Evolutionary conservation across 2,113 vertebrate species (phyloP).

Genomic region (Vicugna pacos): DNA sequence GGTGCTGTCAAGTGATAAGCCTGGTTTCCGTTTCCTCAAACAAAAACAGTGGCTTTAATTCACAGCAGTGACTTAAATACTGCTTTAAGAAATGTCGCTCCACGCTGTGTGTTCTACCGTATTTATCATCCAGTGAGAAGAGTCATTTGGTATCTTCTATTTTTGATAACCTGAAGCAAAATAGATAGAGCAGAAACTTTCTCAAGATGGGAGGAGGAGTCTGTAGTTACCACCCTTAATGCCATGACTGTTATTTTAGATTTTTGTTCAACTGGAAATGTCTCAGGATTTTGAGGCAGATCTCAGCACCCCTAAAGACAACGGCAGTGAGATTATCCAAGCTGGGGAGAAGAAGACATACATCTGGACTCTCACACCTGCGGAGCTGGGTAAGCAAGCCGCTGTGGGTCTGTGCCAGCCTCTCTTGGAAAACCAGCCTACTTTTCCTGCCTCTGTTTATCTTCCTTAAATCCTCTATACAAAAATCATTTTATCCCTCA

Average conservation of each 20-base stretch:
- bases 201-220: background rate
- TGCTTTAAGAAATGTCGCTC: background rate
- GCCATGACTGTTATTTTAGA: slow-evolving; percentile 70
- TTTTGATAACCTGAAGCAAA: slow-evolving; percentile 39
- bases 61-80: background rate
- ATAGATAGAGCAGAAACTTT: background rate
- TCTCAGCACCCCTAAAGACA: slow-evolving; percentile 40
- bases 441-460: background rate
- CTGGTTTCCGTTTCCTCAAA: background rate
- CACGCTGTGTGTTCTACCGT: background rate
- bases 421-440: background rate
- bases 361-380: slow-evolving; percentile 81
- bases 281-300: slow-evolving; percentile 80
- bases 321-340: slow-evolving; percentile 60
- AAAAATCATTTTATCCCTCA: background rate
- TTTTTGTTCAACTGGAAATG: slow-evolving; percentile 71
- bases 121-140: background rate
- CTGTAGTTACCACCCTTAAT: background rate
- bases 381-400: slow-evolving; percentile 77
- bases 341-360: slow-evolving; percentile 85
- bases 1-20: background rate
- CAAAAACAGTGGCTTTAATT: background rate
- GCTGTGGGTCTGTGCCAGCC: background rate
- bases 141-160: background rate
- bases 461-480: background rate